These are phyloP conservation scores for Sarotherodon lohbergeri DNA, from an alignment of 2,113 vertebrate species.

Conservation along the genomic window DNA sequence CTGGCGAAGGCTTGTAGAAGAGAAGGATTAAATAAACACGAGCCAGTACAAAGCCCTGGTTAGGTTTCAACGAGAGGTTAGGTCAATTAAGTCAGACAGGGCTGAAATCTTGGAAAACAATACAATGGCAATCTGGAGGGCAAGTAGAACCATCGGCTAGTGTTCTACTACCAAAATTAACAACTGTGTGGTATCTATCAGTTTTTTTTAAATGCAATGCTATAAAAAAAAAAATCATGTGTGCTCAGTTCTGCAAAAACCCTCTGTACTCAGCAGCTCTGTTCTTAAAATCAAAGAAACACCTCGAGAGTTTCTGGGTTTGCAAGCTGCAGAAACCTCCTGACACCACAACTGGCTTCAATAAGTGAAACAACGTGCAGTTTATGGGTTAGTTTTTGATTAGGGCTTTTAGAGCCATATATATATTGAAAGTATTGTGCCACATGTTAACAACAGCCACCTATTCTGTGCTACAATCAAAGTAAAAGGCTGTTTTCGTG, in stretches of 20 bases:
- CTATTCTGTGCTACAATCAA: background rate
- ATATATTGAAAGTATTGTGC: background rate
- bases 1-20: background rate
- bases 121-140: background rate
- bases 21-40: background rate
- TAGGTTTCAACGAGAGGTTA: background rate
- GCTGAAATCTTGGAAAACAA: background rate
- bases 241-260: background rate
- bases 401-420: background rate
- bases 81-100: background rate
- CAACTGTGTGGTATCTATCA: background rate
- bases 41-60: background rate
- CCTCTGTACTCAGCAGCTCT: background rate
- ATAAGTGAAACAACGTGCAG: background rate
- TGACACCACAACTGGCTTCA: background rate
- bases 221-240: background rate
- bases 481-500: background rate
- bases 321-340: background rate
- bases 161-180: background rate
- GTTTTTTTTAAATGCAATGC: accelerated
- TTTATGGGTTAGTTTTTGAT: background rate
- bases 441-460: background rate
- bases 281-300: background rate
- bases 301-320: background rate
- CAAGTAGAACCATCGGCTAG: background rate